Percentiles rank a stretch among this genome's conserved stretches.
phyloP scores from a whole-genome alignment of 2,113 vertebrate species.

The Sceloporus undulatus region DNA sequence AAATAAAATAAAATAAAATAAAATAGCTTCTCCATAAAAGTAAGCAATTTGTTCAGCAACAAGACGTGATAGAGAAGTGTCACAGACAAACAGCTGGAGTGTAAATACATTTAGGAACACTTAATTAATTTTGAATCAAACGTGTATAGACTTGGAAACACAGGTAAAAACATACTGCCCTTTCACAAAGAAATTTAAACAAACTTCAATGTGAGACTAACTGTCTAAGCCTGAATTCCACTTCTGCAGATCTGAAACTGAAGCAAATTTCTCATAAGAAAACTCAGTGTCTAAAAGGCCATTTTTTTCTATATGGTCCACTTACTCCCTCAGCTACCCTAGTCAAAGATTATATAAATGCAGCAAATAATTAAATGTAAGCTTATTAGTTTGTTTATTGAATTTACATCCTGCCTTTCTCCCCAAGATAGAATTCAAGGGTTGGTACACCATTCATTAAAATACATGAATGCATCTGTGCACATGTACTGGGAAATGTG shows the following conservation, averaged over 20 bases:
- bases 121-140: neutral
- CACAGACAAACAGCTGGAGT: neutral
- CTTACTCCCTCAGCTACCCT: too few species aligned
- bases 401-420: too few species aligned
- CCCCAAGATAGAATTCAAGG: too few species aligned
- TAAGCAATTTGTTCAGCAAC: slow-evolving; percentile 30
- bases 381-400: too few species aligned
- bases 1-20: slow-evolving; percentile 17
- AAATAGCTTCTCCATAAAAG: slow-evolving; percentile 13
- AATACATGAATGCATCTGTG: too few species aligned
- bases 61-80: neutral
- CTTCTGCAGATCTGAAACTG: neutral
- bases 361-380: too few species aligned
- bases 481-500: too few species aligned
- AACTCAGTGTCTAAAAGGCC: neutral
- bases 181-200: neutral
- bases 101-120: neutral
- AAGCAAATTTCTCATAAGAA: neutral
- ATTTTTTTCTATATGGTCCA: neutral
- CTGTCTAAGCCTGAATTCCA: neutral
- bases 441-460: too few species aligned
- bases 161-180: neutral
- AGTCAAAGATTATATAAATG: neutral
- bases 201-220: neutral
- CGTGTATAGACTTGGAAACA: neutral